These are phyloP conservation scores for Euplagia quadripunctaria DNA, from an alignment of 2,888 invertebrate genomes.

Conservation along the genomic window DNA sequence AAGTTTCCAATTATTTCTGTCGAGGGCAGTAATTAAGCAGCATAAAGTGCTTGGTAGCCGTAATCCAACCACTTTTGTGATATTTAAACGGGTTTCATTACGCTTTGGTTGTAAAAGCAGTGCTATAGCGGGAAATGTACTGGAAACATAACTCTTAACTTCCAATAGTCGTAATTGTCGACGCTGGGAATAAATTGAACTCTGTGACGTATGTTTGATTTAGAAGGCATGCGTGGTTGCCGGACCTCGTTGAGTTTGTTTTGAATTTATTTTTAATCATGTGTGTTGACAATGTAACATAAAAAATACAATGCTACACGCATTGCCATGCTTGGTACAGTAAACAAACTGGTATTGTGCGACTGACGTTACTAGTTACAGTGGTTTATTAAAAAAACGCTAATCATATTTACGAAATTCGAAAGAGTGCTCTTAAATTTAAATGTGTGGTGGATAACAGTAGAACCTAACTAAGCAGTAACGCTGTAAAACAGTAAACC, in stretches of 20 bases:
- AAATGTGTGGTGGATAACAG: neutral
- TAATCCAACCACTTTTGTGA: slow-evolving; percentile 86
- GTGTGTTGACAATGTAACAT: neutral
- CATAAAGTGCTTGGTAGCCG: slow-evolving; percentile 81
- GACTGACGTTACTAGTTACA: neutral
- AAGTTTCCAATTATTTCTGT: slow-evolving; percentile 85
- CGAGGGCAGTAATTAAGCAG: slow-evolving; percentile 84
- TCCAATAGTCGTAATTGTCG: slow-evolving; percentile 81
- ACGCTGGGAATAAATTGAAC: slow-evolving; percentile 67
- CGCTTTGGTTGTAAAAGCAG: slow-evolving; percentile 83
- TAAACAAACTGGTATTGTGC: no score
- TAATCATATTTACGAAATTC: no score
- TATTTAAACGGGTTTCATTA: slow-evolving; percentile 86
- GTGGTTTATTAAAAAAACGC: neutral
- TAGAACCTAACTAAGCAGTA: neutral
- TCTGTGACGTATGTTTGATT: slow-evolving; percentile 60
- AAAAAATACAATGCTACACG: neutral
- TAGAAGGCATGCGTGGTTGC: slow-evolving; percentile 29
- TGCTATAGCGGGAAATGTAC: slow-evolving; percentile 84
- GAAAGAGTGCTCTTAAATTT: neutral
- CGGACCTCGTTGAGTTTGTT: slow-evolving; percentile 28
- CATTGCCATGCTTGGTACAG: no score
- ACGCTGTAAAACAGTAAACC: no score
- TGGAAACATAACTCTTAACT: slow-evolving; percentile 83
- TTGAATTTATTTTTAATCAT: slow-evolving; percentile 6